Percentiles rank a stretch among this genome's conserved stretches.
Conservation (phyloP, 2,113 vertebrate genomes). For the Semnornis frantzii region DNA sequence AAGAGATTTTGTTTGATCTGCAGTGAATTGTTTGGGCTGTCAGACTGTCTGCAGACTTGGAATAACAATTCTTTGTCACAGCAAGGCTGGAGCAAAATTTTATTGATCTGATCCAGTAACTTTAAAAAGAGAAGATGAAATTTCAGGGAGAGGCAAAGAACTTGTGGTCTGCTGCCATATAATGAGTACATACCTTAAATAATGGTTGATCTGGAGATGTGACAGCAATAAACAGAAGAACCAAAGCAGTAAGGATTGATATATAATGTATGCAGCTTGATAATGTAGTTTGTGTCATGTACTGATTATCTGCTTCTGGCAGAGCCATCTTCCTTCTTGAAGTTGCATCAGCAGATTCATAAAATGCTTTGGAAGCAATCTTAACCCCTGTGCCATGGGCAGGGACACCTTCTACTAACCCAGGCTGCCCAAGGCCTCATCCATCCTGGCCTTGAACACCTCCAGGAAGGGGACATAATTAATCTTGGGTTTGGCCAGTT, state of each 20-base stretch:
- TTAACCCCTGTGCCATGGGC: no score
- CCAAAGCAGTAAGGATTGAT: not conserved
- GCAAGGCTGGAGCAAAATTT: not conserved
- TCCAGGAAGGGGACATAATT: not conserved
- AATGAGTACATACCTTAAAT: not conserved
- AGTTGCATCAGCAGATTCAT: not conserved
- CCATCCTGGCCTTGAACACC: no score
- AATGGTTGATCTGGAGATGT: not conserved
- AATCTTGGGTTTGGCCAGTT: not conserved
- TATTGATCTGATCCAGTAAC: not conserved
- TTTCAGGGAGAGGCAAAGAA: not conserved
- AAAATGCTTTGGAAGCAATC: no score
- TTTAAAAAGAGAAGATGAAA: not conserved
- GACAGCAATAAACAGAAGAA: not conserved
- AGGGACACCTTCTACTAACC: no score
- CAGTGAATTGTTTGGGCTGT: conserved; percentile 24
- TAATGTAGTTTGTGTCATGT: not conserved
- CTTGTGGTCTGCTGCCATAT: not conserved
- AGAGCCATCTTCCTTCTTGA: not conserved
- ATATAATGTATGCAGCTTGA: not conserved
- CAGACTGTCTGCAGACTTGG: not conserved
- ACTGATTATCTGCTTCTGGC: not conserved
- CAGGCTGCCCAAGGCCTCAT: no score
- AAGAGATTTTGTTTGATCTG: conserved; percentile 25
- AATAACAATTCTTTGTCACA: not conserved